Percentiles rank a stretch among this genome's conserved stretches.
phyloP scores from a whole-genome alignment of 2,797 vertebrate genomes.

The Periophthalmus magnuspinnatus region DNA sequence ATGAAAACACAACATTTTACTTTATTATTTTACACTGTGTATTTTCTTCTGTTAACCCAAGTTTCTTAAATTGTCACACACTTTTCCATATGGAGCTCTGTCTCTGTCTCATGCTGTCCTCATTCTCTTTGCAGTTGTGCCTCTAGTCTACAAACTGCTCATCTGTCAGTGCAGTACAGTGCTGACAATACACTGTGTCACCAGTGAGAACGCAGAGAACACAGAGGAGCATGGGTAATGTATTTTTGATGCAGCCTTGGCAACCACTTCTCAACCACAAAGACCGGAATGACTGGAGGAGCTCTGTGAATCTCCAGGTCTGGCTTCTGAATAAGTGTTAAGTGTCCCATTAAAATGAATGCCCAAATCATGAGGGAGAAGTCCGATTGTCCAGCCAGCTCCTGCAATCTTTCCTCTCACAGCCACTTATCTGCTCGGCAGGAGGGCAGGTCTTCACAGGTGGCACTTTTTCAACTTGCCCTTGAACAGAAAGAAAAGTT shows the following conservation, averaged over 20 bases:
- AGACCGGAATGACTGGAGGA: conserved; percentile 48
- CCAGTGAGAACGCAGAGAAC: conserved; percentile 63
- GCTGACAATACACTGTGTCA: conserved; percentile 54
- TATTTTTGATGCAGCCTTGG: conserved; percentile 72
- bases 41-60: background rate
- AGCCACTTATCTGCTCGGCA: conserved; percentile 57
- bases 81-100: background rate
- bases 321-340: conserved; percentile 64
- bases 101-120: background rate
- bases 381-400: too few relatives aligned
- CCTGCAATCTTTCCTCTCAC: conserved; percentile 60
- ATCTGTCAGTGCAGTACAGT: conserved; percentile 38
- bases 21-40: too few relatives aligned
- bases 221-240: conserved; percentile 63
- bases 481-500: conserved; percentile 34
- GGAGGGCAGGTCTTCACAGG: conserved; percentile 52
- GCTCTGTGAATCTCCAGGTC: conserved; percentile 46
- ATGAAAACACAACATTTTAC: too few relatives aligned
- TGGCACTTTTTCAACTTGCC: conserved; percentile 46
- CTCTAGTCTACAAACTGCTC: conserved; percentile 45
- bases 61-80: background rate
- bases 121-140: conserved; percentile 23
- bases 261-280: conserved; percentile 49
- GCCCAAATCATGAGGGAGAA: conserved; percentile 3
- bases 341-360: conserved; percentile 76